Base-by-base conservation (phyloP, 2,888 invertebrate genomes). In the Stenichneumon culpator region DNA sequence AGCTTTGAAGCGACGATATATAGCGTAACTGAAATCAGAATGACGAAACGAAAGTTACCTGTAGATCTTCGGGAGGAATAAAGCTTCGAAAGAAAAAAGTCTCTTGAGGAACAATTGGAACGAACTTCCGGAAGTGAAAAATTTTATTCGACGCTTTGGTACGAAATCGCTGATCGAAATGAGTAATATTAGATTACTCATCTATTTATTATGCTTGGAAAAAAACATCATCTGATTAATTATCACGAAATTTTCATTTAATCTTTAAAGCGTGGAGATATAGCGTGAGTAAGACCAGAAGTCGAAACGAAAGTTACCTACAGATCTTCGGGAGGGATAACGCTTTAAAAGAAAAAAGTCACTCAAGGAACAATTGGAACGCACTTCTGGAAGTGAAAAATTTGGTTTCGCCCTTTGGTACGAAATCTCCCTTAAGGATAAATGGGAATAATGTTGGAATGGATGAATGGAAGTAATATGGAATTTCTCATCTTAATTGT, bases 21-120 rank as follows among this genome's bases (percentile, higher is more conserved):
- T n/a, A n/a, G n/a, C n/a, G n/a, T n/a, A n/a, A n/a, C n/a, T n/a
- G n/a, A n/a, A n/a, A n/a, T n/a, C n/a, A n/a, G n/a, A n/a, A n/a
- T n/a, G n/a, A n/a, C n/a, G 65, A 70, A 69, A 14, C 70, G 79
- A 83, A 79, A 83, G 79, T 68, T 73, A 19, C 0, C 11, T 0
- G 7, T 1, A 52, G 52, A 19, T 60, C 7, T 28, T 16, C 22
- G 16, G 28, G 28, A 60, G 60, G 28, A 32, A 60, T 28, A 25
- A 28, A 16, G 7, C 3, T 14, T 28, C 2, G 5, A 16, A 32
- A 6, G 25, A 28, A 28, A 60, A 28, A 32, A 28, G 16, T 32
- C 60, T 60, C 25, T 28, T 7, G 1, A 14, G 28, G 32, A 60
- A 60, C 32, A 32, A 60, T 60, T 14, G 60, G 16, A 60, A 60